Evolutionary conservation across 2,888 invertebrate genomes (phyloP).

Genomic region (Belgica antarctica): DNA sequence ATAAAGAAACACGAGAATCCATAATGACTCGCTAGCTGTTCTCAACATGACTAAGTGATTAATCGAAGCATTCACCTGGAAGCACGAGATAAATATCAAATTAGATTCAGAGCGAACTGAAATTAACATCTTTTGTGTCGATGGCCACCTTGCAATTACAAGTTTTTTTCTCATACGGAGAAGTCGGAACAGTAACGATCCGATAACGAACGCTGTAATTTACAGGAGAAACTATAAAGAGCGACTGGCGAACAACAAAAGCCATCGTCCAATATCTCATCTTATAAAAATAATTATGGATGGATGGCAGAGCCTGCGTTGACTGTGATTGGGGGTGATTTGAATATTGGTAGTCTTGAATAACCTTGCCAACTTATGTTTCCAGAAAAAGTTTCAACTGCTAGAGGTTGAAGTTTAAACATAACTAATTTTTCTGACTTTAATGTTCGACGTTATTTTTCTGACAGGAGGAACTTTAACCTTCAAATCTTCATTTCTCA

Average conservation of each 20-base stretch:
- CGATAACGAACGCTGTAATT: slow-evolving; percentile 36
- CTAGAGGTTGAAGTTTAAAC: too few relatives aligned
- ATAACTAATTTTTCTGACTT: too few relatives aligned
- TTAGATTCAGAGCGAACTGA: slow-evolving; percentile 27
- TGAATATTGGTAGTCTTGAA: too few relatives aligned
- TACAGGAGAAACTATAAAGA: neutral
- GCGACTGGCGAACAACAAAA: neutral
- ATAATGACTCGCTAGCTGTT: slow-evolving; percentile 30
- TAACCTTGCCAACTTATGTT: too few relatives aligned
- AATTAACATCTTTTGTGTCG: slow-evolving; percentile 37
- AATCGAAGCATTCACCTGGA: slow-evolving; percentile 37
- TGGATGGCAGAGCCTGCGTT: too few relatives aligned
- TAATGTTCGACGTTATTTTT: too few relatives aligned
- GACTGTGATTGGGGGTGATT: too few relatives aligned
- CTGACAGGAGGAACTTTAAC: too few relatives aligned
- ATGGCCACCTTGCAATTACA: slow-evolving; percentile 38
- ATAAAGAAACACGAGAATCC: neutral
- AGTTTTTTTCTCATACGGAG: slow-evolving; percentile 12
- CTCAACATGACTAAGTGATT: slow-evolving; percentile 29
- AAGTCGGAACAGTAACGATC: slow-evolving; percentile 36
- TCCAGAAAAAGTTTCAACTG: too few relatives aligned
- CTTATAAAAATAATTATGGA: slow-evolving; percentile 21
- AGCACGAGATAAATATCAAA: slow-evolving; percentile 26
- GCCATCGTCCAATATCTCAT: slow-evolving; percentile 42
- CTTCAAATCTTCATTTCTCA: too few relatives aligned